phyloP scores from a whole-genome alignment of 1,140 invertebrate genomes.

The Agrilus planipennis region DNA sequence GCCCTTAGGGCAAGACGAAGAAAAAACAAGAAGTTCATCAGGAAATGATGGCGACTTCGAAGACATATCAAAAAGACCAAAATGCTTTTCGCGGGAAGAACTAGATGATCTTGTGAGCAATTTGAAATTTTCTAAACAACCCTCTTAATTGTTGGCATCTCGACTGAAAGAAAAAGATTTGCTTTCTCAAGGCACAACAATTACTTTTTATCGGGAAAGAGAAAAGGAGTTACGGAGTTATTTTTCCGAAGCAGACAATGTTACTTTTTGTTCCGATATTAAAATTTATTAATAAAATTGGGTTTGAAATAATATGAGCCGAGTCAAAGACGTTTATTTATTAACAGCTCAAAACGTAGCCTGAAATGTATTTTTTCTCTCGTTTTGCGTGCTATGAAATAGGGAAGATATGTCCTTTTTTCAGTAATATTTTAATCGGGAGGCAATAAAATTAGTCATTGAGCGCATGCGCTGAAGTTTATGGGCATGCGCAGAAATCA shows the following conservation, averaged over 20 bases:
- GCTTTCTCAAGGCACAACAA: neutral
- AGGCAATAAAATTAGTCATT: too few species aligned
- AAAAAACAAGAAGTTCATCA: neutral
- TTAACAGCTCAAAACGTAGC: conserved; percentile 7
- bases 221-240: conserved; percentile 5
- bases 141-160: conserved; percentile 1
- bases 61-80: neutral
- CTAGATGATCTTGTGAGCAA: neutral
- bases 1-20: too few species aligned
- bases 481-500: too few species aligned
- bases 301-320: neutral
- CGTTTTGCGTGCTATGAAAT: too few species aligned
- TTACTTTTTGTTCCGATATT: conserved; percentile 4
- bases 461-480: too few species aligned
- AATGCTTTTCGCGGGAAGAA: conserved; percentile 2
- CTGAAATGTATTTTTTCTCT: too few species aligned
- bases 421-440: too few species aligned
- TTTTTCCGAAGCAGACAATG: conserved; percentile 3
- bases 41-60: neutral
- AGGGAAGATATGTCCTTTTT: too few species aligned
- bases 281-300: conserved; percentile 3
- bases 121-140: neutral
- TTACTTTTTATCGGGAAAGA: conserved; percentile 7
- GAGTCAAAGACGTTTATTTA: conserved; percentile 4
- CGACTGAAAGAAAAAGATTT: conserved; percentile 3